Conservation (phyloP, 2,113 vertebrate species). For the Sorex araneus region DNA sequence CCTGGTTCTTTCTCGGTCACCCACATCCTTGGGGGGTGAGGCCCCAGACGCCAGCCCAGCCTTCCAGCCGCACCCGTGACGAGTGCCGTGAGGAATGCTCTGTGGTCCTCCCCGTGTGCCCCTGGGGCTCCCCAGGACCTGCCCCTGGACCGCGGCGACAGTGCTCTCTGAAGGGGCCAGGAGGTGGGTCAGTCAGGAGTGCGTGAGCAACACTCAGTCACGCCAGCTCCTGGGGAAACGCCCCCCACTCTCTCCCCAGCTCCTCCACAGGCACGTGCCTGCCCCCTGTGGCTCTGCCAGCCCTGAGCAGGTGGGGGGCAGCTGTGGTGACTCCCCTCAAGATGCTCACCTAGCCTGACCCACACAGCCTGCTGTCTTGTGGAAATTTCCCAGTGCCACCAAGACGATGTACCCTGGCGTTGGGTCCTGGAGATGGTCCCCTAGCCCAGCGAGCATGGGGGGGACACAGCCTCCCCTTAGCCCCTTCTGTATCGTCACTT, state of each 20-base stretch:
- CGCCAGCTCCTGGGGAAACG: not conserved
- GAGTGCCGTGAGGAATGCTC: too few relatives aligned
- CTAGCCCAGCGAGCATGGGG: too few relatives aligned
- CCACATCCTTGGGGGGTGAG: not conserved
- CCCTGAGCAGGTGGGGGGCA: not conserved
- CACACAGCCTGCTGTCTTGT: too few relatives aligned
- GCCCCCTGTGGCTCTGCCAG: not conserved
- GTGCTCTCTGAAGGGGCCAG: too few relatives aligned
- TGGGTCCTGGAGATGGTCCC: too few relatives aligned
- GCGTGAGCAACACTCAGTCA: not conserved
- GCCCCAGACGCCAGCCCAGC: not conserved
- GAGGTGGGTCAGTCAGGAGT: not conserved
- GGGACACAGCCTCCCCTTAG: too few relatives aligned
- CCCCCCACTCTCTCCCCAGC: too few relatives aligned
- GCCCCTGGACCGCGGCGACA: too few relatives aligned
- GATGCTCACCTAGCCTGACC: not conserved
- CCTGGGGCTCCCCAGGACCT: not conserved
- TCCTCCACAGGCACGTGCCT: accelerated
- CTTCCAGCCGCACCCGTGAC: not conserved
- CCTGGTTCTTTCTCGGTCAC: not conserved
- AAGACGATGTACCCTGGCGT: too few relatives aligned
- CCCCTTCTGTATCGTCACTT: too few relatives aligned
- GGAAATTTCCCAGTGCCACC: too few relatives aligned
- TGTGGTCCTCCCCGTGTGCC: not conserved
- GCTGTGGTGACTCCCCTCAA: not conserved